These are phyloP conservation scores for Otolemur garnettii DNA, from an alignment of 2,113 vertebrate genomes.

Conservation along the genomic window DNA sequence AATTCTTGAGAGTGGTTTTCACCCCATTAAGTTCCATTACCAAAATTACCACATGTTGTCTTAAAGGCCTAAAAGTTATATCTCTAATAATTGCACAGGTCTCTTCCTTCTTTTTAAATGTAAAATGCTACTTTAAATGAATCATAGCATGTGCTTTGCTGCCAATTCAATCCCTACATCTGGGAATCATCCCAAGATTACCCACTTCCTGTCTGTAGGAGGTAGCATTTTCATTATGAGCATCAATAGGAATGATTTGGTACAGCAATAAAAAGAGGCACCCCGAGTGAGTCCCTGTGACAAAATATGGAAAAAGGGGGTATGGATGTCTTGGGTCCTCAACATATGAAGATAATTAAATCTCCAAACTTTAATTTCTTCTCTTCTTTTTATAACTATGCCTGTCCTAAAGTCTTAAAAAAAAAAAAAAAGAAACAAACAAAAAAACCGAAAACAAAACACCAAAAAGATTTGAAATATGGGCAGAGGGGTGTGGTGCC, in stretches of 20 bases:
- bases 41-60: conserved; percentile 79
- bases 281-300: conserved; percentile 43
- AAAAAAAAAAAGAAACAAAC: neutral
- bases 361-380: conserved; percentile 56
- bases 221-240: conserved; percentile 41
- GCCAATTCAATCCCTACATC: conserved; percentile 67
- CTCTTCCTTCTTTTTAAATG: conserved; percentile 79
- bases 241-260: neutral
- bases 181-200: conserved; percentile 71
- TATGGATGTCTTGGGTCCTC: conserved; percentile 38
- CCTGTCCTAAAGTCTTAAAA: conserved; percentile 52
- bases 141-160: conserved; percentile 63
- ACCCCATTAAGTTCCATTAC: conserved; percentile 85
- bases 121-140: conserved; percentile 76
- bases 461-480: conserved; percentile 64
- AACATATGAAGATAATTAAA: conserved; percentile 74
- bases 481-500: conserved; percentile 59
- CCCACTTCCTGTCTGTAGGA: conserved; percentile 73
- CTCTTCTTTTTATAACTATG: conserved; percentile 68
- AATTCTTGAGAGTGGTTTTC: conserved; percentile 79
- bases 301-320: conserved; percentile 15
- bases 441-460: neutral
- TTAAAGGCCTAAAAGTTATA: conserved; percentile 82
- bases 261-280: conserved; percentile 54
- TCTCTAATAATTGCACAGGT: conserved; percentile 72